Evolutionary conservation across 2,113 vertebrate species (phyloP).

Genomic region (Ciconia boyciana): DNA sequence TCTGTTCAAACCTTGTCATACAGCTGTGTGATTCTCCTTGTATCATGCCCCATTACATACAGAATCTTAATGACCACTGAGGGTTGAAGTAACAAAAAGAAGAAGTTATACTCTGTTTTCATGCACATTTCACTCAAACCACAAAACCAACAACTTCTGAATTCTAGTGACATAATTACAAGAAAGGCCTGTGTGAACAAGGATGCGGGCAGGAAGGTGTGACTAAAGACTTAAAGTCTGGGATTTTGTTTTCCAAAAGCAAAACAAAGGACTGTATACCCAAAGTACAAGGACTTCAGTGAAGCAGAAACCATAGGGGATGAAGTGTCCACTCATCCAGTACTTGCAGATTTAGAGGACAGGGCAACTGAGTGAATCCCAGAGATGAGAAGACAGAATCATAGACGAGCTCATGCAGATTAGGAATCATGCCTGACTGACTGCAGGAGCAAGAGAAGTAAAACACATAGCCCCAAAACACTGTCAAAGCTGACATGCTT

Average conservation of each 20-base stretch:
- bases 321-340: slow-evolving; percentile 2
- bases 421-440: slow-evolving; percentile 14
- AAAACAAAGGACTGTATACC: not conserved
- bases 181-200: not conserved
- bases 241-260: not conserved
- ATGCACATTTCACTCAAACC: not conserved
- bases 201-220: not conserved
- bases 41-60: not conserved
- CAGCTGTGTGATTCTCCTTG: not conserved
- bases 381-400: not conserved
- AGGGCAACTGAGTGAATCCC: not conserved
- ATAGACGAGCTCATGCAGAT: not conserved
- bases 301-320: slow-evolving; percentile 15
- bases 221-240: slow-evolving; percentile 11
- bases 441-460: slow-evolving; percentile 4
- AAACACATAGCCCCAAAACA: not conserved
- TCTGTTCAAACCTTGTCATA: not conserved
- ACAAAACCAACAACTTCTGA: not conserved
- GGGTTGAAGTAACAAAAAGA: not conserved
- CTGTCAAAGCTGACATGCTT: not conserved
- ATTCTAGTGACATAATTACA: not conserved
- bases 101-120: not conserved
- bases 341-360: slow-evolving; percentile 15
- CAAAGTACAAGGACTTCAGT: not conserved
- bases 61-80: not conserved